Evolutionary conservation across 2,888 invertebrate genomes (phyloP).

Genomic region (Silvanus unidentatus): DNA sequence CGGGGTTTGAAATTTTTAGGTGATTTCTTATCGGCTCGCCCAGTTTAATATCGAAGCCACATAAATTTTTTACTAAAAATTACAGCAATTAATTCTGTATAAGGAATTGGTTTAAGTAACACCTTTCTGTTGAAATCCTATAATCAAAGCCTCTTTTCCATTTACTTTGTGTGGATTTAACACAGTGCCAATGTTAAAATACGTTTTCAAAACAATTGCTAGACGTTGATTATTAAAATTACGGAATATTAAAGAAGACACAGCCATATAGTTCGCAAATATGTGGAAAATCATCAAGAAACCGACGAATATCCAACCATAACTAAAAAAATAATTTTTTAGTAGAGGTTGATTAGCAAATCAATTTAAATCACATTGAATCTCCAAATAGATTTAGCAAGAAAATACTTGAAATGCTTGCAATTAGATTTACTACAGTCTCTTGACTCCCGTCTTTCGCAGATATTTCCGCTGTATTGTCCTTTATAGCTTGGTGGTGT

Average conservation of each 20-base stretch:
- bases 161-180: conserved; percentile 62
- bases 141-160: conserved; percentile 62
- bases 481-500: conserved; percentile 84
- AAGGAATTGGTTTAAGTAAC: conserved; percentile 7
- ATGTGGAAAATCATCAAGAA: conserved; percentile 74
- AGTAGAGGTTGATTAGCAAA: not conserved
- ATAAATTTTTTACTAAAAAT: conserved; percentile 53
- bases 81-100: conserved; percentile 1
- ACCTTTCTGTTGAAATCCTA: conserved; percentile 50
- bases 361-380: conserved; percentile 42
- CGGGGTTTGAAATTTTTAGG: conserved; percentile 21
- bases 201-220: conserved; percentile 62
- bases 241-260: conserved; percentile 70
- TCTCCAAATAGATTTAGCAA: conserved; percentile 63
- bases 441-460: conserved; percentile 97
- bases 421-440: conserved; percentile 87
- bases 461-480: conserved; percentile 88
- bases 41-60: conserved; percentile 57
- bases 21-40: conserved; percentile 51
- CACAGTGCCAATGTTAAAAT: conserved; percentile 57
- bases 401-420: conserved; percentile 71
- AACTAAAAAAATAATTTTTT: conserved; percentile 48
- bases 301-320: conserved; percentile 67
- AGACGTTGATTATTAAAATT: conserved; percentile 78
- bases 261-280: conserved; percentile 81